Percentiles rank a stretch among this genome's conserved stretches.
Evolutionary conservation across 2,113 vertebrate genomes (phyloP).

Genomic region (Micronycteris hirsuta): DNA sequence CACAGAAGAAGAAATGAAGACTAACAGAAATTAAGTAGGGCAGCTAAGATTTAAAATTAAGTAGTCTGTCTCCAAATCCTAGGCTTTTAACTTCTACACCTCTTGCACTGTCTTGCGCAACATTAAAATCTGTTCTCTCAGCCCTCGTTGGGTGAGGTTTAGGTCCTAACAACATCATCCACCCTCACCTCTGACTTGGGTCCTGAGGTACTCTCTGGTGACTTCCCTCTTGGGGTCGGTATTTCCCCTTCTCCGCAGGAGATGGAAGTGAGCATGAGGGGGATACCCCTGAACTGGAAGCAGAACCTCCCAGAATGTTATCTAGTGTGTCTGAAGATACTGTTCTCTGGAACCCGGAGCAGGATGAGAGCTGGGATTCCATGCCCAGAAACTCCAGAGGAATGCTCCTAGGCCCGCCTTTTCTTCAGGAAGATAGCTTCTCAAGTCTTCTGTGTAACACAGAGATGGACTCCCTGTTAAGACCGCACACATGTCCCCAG

Average conservation of each 20-base stretch:
- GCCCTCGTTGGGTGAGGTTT: neutral
- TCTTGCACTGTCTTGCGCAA: neutral
- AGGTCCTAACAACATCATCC: neutral
- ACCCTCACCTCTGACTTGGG: neutral
- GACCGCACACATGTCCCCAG: constrained; percentile 81
- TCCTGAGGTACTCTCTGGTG: neutral
- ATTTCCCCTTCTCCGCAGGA: constrained; percentile 59
- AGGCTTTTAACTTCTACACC: neutral
- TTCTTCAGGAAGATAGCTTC: constrained; percentile 64
- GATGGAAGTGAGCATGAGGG: constrained; percentile 65
- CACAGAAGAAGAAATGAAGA: constrained; percentile 35
- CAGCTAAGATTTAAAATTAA: neutral
- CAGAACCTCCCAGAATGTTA: constrained; percentile 62
- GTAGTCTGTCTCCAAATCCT: neutral
- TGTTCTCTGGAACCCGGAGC: constrained; percentile 59
- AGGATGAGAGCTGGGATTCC: constrained; percentile 51
- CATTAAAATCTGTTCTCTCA: neutral
- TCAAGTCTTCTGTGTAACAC: constrained; percentile 58
- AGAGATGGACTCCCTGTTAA: constrained; percentile 67
- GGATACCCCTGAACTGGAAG: constrained; percentile 62
- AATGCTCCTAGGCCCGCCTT: constrained; percentile 34
- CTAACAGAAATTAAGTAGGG: neutral
- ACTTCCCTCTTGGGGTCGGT: neutral
- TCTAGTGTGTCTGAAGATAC: constrained; percentile 69
- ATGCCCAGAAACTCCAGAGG: constrained; percentile 44